Base-by-base conservation (phyloP, 2,888 invertebrate genomes). In the Eupithecia vulgata region DNA sequence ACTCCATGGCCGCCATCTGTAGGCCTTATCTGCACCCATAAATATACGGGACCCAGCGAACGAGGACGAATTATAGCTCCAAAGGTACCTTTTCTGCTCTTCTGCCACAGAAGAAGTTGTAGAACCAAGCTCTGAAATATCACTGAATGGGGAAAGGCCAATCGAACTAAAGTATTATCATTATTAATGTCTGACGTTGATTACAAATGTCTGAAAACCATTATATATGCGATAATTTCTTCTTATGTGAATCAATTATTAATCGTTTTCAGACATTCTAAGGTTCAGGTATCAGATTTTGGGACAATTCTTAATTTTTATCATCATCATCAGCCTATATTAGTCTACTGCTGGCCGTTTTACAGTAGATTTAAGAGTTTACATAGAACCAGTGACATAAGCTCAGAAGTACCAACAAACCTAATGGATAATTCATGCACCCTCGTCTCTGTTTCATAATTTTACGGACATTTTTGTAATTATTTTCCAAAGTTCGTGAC, bases 381-480 rank as follows among this genome's bases (percentile, higher is more conserved):
- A 42, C 1, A 13, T 17, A 17, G 12, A 21, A 64, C 13, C 12
- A 74, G 66, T 74, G 65, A 48, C 68, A 71, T 10, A 66, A 30
- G 40, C 52, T n/a, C 25, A 8, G 5, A 35, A 48, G 66, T 73
- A 66, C 30, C 57, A 70, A 66, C 64, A 21, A 59, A 34, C 52
- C 84, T 91, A 90, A 93, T 92, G 93, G 91, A 90, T 93, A 93
- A 94, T 94, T 93, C 93, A 94, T 94, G 93, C 94, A 94, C 94
- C 93, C 93, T 87, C 84, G 80, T 78, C 79, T 80, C 75, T 85
- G 87, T 87, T 88, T 88, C 85, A 88, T 90, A 92, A 91, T 91
- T 92, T 92, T 88, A 89, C 86, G 83, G 85, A 81, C 82, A 85
- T 90, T 90, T 87, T 85, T 83, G 82, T 91, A 93, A 92, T 92